Evolutionary conservation across 2,888 invertebrate species (phyloP), one percentile per base, ranked within the genome.

Genomic region (Melanostoma scalare): DNA sequence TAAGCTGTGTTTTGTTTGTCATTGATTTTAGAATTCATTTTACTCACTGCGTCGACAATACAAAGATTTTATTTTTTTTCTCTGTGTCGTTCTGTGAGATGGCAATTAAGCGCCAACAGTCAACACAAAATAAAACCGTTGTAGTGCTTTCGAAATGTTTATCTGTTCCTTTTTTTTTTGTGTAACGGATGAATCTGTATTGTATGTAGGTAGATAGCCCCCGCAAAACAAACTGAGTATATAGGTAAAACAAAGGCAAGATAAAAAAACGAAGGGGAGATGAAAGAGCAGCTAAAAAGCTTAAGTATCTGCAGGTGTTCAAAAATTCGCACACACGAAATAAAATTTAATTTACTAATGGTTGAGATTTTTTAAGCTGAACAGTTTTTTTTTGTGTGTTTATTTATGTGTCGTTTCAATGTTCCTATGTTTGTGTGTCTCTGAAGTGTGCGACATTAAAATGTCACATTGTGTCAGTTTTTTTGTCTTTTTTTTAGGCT

Each of bases 251-350:
- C 20, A 20, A 63, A 63, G 63, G 48, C 30, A 84, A 71, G 79
- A 84, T 79, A 71, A 74, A 79, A 84, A 82, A 63, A 79, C 69
- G 65, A 69, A 69, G 84, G 79, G 74, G 71, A 79, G 69, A 74
- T 61, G 38, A 61, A 58, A 58, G 69, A 58, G 86, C 87, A 89
- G 88, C 90, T 20, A 90, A 90, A 89, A 89, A 89, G 90, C 90
- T 90, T 90, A 90, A 90, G 90, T 90, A 90, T 90, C 89, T 90
- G 90, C 90, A 90, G 90, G 90, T 90, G 90, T 90, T 90, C 90
- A 90, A 89, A 89, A 89, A 85, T 85, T 76, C 75, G 80, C 85
- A 85, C 85, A 85, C 80, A 80, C 80, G 75, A 85, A 85, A 85
- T 85, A 80, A 85, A 85, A 84, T 84, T 84, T 79, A 84, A 84